Evolutionary conservation across 2,797 vertebrate species (phyloP).

Genomic region (Neostethus bicornis): DNA sequence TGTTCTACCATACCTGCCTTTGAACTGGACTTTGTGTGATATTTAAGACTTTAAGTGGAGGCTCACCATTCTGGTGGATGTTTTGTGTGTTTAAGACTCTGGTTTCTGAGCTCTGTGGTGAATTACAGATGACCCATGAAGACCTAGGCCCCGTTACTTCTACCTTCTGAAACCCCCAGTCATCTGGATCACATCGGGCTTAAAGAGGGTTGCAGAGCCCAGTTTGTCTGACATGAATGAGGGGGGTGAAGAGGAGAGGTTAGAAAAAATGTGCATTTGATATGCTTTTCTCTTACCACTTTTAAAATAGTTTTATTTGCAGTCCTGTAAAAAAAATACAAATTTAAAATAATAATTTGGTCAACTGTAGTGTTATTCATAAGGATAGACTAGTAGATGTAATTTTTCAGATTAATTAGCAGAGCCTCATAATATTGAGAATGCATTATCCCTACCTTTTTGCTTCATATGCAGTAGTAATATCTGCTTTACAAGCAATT

Average conservation of each 20-base stretch:
- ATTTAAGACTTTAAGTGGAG: conserved; percentile 75
- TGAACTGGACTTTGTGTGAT: conserved; percentile 68
- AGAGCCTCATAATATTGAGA: neutral
- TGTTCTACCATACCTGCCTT: conserved; percentile 58
- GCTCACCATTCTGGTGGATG: conserved; percentile 44
- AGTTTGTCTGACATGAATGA: conserved; percentile 39
- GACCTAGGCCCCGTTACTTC: conserved; percentile 63
- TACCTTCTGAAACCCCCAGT: conserved; percentile 68
- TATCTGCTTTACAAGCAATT: no score
- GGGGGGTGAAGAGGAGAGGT: conserved; percentile 12
- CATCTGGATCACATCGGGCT: conserved; percentile 79
- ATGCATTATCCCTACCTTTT: neutral
- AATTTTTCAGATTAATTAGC: neutral
- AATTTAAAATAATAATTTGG: neutral
- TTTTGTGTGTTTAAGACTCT: conserved; percentile 61
- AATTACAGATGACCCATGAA: conserved; percentile 79
- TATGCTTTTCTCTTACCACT: neutral
- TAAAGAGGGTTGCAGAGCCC: conserved; percentile 57
- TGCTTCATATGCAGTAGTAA: neutral
- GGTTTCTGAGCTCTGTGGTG: conserved; percentile 69
- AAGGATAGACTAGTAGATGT: neutral
- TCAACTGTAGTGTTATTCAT: neutral
- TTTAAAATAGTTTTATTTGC: no score
- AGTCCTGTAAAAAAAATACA: neutral
- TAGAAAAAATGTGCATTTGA: conserved; percentile 29